Base-by-base conservation (phyloP, 2,888 invertebrate species). In the Acleris emargana region DNA sequence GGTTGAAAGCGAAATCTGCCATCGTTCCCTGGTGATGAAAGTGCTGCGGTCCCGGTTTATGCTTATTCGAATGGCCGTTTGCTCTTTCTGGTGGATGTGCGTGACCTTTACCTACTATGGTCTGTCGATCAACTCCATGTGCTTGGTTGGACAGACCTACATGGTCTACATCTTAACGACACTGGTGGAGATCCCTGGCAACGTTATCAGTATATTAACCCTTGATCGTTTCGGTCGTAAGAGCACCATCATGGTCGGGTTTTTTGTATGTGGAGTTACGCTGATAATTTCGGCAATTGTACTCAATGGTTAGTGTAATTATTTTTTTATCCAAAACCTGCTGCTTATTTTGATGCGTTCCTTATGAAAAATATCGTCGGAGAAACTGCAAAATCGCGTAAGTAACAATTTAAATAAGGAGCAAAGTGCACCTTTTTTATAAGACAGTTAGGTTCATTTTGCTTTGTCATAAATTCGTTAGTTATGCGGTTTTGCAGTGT, bases 51-150 rank as follows among this genome's bases (percentile, higher is more conserved):
- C 92, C 0, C 78, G 78, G 11, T 81, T 83, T 43, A 80, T 94
- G 32, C 74, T 93, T 22, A 71, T 87, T 4, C 83, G 94, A 50
- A 76, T 94, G 52, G 72, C 93, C 1, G 94, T 95, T 58, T 96
- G 96, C 71, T 95, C 95, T n/a, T 94, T 96, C 72, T 96, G 96
- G 89, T 97, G 96, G 96, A 94, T 96, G n/a, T 95, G 96, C 0
- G 95, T 95, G 74, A 95, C 96, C 0, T 95, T 97, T 69, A 95
- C 97, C 20, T 97, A 96, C 82, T 97, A 96, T 76, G 97, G 97
- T 0, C 85, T 97, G 47, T 96, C 96, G 0, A 92, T 97, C 62
- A 96, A 96, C 84, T 95, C 97, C 0, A 96, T 96, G 4, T 93
- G 95, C 0, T 84, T 97, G 54, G 94, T 94, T 20, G 97, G 96